Evolutionary conservation across 1,140 invertebrate species (phyloP), one percentile per base, ranked within the genome.

Genomic region (Choristoneura fumiferana): DNA sequence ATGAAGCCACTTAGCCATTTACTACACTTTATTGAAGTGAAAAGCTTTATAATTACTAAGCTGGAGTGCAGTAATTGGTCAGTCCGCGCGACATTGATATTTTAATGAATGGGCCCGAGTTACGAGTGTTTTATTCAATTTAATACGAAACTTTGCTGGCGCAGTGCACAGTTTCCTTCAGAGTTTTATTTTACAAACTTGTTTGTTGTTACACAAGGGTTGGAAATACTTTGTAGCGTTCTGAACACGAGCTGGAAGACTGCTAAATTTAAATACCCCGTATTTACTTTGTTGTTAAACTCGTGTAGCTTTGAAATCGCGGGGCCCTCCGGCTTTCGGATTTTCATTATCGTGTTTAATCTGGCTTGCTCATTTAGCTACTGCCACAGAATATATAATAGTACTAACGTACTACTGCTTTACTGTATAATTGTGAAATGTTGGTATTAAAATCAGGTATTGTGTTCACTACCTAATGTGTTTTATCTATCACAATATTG

Each of bases 201-300:
- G 17, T 18, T 45, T 4, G n/a, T 17, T 45, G 40, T 49, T 49
- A 49, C 22, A 29, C 12, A 49, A 49, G 17, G 12, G 43, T 49
- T 49, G 6, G 18, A 49, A n/a, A 49, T 33, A 22, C 22, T 49
- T 33, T 15, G 43, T 33, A 22, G 6, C 22, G 15, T 43, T 43
- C n/a, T 17, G 22, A 49, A 49, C 18, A 22, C 22, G 43, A 22
- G 40, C 15, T 18, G 14, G 14, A 6, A n/a, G 17, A 1, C 17
- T 12, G 15, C 40, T n/a, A 45, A 45, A 15, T 45, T 45, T 45
- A 18, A 40, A 33, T 8, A 9, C 43, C n/a, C 10, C 5, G 40
- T 10, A 18, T 45, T 45, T 22, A 49, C 43, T 49, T 49, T 29
- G 43, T 13, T 49, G 22, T 49, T 49, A 49, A 14, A 49, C 9